Evolutionary conservation across 2,888 invertebrate species (phyloP).

Genomic region (Polymixis lichenea): DNA sequence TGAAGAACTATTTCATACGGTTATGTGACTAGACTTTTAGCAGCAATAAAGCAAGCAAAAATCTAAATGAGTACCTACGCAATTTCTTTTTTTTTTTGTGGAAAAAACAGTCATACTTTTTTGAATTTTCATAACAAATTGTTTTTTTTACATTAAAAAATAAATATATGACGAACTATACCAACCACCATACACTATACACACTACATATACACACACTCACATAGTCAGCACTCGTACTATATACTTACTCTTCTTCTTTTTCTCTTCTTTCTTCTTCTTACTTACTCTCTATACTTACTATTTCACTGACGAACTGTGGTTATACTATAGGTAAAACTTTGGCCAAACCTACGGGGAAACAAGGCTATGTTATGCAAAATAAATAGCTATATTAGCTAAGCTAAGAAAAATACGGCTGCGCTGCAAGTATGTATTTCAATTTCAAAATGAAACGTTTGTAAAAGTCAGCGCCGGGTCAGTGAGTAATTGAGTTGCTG

Average conservation of each 20-base stretch:
- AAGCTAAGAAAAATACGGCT: neutral
- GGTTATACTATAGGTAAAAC: too few relatives aligned
- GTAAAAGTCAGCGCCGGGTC: slow-evolving; percentile 47
- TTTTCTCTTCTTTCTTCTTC: too few relatives aligned
- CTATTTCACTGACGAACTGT: too few relatives aligned
- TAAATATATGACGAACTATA: neutral
- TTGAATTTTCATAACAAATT: neutral
- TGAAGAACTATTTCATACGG: slow-evolving; percentile 6
- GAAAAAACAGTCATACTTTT: neutral
- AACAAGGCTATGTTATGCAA: too few relatives aligned
- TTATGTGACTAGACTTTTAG: slow-evolving; percentile 10
- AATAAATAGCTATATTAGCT: too few relatives aligned
- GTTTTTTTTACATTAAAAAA: neutral
- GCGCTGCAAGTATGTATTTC: slow-evolving; percentile 25
- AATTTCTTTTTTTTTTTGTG: neutral
- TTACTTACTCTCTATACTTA: too few relatives aligned
- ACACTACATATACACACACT: too few relatives aligned
- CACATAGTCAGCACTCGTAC: too few relatives aligned
- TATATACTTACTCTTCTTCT: too few relatives aligned
- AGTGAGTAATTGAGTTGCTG: slow-evolving; percentile 55
- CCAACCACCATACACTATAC: too few relatives aligned
- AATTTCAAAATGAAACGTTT: slow-evolving; percentile 52
- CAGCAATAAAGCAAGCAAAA: neutral
- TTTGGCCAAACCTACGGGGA: too few relatives aligned
- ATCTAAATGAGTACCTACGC: neutral